Evolutionary conservation across 2,797 vertebrate species (phyloP).

Genomic region (Sebastes minor): DNA sequence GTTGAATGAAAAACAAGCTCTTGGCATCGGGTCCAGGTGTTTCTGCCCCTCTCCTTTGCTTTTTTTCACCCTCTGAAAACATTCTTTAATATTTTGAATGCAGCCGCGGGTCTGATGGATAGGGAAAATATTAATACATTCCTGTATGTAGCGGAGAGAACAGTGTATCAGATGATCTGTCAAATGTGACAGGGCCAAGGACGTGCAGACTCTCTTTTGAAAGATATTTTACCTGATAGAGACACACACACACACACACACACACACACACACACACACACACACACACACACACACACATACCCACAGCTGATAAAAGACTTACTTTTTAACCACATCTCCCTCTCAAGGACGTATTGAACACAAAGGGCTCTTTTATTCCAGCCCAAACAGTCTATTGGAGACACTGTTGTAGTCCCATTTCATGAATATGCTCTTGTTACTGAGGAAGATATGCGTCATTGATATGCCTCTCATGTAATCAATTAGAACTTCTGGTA

Average conservation of each 20-base stretch:
- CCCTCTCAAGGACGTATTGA: constrained; percentile 74
- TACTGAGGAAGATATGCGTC: constrained; percentile 38
- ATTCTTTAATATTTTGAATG: constrained; percentile 67
- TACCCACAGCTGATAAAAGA: constrained; percentile 70
- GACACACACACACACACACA: background rate
- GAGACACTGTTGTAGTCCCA: constrained; percentile 39
- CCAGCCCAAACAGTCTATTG: constrained; percentile 34
- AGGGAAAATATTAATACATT: constrained; percentile 82
- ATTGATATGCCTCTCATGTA: constrained; percentile 39
- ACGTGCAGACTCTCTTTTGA: constrained; percentile 59
- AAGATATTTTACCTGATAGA: constrained; percentile 65
- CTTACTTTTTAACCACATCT: constrained; percentile 78
- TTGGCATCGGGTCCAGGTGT: constrained; percentile 55
- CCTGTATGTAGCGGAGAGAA: constrained; percentile 58
- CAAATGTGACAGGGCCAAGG: constrained; percentile 71
- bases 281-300: constrained; percentile 5
- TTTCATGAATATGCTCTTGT: constrained; percentile 58
- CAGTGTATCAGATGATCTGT: constrained; percentile 68
- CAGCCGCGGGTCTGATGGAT: constrained; percentile 66
- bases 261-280: background rate
- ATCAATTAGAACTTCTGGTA: constrained; percentile 31
- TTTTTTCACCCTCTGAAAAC: constrained; percentile 57
- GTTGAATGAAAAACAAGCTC: constrained; percentile 47
- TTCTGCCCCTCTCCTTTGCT: constrained; percentile 34
- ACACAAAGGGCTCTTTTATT: constrained; percentile 78